A percentile compares a stretch with the other conserved stretches of the same genome.
Evolutionary conservation across 2,113 vertebrate species (phyloP).

Genomic region (Epinephelus lanceolatus): DNA sequence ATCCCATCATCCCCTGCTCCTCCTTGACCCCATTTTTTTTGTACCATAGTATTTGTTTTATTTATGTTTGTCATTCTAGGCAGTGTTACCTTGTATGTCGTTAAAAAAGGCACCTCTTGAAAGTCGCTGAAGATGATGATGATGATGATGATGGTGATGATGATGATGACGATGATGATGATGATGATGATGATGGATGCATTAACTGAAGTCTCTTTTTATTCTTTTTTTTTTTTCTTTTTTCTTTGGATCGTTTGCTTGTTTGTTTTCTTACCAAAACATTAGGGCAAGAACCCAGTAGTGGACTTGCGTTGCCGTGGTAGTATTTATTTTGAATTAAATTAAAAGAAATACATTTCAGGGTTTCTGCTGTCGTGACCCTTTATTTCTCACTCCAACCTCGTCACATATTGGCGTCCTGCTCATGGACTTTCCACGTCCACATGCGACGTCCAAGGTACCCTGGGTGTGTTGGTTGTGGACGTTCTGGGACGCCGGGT

Average conservation of each 20-base stretch:
- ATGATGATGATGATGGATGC: conserved; percentile 72
- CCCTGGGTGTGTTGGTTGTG: too few species aligned
- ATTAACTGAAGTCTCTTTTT: conserved; percentile 77
- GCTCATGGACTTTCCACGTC: too few species aligned
- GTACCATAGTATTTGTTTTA: conserved; percentile 79
- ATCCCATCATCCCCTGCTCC: conserved; percentile 53
- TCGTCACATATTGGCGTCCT: too few species aligned
- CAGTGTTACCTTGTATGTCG: conserved; percentile 74
- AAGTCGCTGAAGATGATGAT: conserved; percentile 66
- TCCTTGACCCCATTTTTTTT: conserved; percentile 46
- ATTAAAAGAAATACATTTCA: conserved; percentile 86
- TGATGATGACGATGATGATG: conserved; percentile 61
- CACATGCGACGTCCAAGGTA: too few species aligned
- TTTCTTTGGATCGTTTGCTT: conserved; percentile 76
- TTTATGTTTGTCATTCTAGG: conserved; percentile 77
- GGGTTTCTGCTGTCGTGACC: conserved; percentile 61
- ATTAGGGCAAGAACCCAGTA: conserved; percentile 82
- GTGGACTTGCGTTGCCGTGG: conserved; percentile 85
- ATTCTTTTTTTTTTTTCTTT: conserved; percentile 40
- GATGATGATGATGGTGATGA: conserved; percentile 62
- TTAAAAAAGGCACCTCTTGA: conserved; percentile 71
- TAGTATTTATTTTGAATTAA: conserved; percentile 90
- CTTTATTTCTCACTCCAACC: conserved; percentile 27
- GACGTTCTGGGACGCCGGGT: too few species aligned
- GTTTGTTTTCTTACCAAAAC: conserved; percentile 87